Conservation (phyloP, 1,140 invertebrate species). For the Macrobrachium rosenbergii region DNA sequence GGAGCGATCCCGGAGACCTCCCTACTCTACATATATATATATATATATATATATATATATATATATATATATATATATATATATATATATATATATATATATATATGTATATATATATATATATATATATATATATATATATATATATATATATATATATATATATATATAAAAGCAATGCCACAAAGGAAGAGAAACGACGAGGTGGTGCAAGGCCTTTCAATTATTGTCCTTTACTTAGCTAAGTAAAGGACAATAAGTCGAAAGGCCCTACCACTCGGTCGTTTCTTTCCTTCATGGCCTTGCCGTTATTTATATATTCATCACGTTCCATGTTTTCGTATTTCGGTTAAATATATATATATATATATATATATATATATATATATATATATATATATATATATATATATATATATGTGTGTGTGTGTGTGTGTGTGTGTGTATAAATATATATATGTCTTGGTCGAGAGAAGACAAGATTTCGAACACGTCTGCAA, state of each 20-base stretch:
- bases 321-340: background rate
- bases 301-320: no score
- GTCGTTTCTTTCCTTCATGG: no score
- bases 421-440: background rate
- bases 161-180: constrained; percentile 27
- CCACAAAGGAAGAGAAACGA: no score
- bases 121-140: constrained; percentile 27
- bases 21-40: no score
- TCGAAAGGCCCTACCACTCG: no score
- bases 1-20: no score
- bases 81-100: constrained; percentile 27
- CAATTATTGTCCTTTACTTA: no score
- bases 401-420: constrained; percentile 19
- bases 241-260: no score
- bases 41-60: constrained; percentile 27
- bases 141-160: constrained; percentile 27
- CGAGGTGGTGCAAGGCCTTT: no score
- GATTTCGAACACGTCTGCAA: no score
- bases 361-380: constrained; percentile 27
- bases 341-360: constrained; percentile 22
- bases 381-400: constrained; percentile 27
- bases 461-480: background rate
- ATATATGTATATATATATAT: constrained; percentile 24
- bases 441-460: background rate
- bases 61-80: constrained; percentile 24